A percentile compares a stretch with the other conserved stretches of the same genome.
Conservation (phyloP, 2,888 invertebrate genomes). For the Boloria selene region DNA sequence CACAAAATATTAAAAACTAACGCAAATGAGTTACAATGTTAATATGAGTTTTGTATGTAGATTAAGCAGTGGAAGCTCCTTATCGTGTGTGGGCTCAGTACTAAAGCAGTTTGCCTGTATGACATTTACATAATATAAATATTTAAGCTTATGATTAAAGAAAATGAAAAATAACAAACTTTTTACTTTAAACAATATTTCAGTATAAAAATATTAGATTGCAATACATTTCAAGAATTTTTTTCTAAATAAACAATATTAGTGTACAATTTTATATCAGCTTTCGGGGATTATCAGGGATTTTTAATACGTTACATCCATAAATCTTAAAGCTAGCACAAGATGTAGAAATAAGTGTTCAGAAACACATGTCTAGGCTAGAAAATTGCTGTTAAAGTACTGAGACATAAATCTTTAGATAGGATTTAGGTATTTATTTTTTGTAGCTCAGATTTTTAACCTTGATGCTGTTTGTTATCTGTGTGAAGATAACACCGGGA, state of each 20-base stretch:
- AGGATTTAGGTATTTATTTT: constrained; percentile 15
- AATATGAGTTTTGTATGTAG: too few species aligned
- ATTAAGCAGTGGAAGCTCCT: too few species aligned
- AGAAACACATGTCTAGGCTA: constrained; percentile 20
- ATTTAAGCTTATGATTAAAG: too few species aligned
- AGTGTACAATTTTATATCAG: neutral
- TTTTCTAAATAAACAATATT: neutral
- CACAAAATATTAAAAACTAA: too few species aligned
- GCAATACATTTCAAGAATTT: neutral
- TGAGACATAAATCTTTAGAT: constrained; percentile 18
- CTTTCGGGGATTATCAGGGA: constrained; percentile 15
- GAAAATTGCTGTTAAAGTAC: constrained; percentile 13
- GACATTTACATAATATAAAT: too few species aligned
- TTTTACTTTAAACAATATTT: too few species aligned
- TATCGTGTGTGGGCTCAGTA: too few species aligned
- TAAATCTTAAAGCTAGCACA: constrained; percentile 22
- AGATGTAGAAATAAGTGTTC: constrained; percentile 17
- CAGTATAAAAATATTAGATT: neutral
- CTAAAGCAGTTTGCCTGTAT: too few species aligned
- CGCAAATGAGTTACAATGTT: too few species aligned
- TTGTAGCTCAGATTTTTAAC: neutral
- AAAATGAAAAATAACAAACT: too few species aligned
- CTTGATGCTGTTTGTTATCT: too few species aligned
- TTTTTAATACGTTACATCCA: constrained; percentile 23
- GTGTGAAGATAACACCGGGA: neutral